Percentiles rank a stretch among this genome's conserved stretches.
These are phyloP conservation scores for Aricia agestis DNA, from an alignment of 1,140 invertebrate genomes.

Conservation along the genomic window DNA sequence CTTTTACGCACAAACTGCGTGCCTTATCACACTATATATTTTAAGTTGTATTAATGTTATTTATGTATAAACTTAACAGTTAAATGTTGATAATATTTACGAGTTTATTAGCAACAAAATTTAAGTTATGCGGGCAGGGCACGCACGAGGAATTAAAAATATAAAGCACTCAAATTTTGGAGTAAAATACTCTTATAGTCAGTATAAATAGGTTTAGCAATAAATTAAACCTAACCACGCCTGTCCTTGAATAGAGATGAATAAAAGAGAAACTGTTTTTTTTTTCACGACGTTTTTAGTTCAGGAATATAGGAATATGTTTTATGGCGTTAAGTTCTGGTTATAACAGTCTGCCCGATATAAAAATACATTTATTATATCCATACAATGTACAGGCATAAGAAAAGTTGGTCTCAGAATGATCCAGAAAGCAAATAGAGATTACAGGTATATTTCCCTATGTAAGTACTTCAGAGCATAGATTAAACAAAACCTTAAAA, in stretches of 20 bases:
- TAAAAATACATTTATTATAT: no score
- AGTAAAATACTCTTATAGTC: neutral
- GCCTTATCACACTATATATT: slow-evolving; percentile 5
- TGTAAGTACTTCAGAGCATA: neutral
- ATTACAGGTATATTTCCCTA: no score
- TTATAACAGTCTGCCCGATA: no score
- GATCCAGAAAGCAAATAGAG: no score
- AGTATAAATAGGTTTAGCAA: neutral
- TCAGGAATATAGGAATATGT: no score
- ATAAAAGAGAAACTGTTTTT: no score
- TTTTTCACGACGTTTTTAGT: no score
- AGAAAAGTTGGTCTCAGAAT: no score
- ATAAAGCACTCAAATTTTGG: neutral
- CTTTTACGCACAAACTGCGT: slow-evolving; percentile 8
- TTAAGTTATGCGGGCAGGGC: neutral
- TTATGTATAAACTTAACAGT: slow-evolving; percentile 14
- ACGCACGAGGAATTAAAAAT: neutral
- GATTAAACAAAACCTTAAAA: neutral
- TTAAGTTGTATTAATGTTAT: slow-evolving; percentile 11
- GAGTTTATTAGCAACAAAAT: neutral
- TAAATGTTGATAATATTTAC: slow-evolving; percentile 5
- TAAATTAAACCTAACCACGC: neutral
- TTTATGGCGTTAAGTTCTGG: no score
- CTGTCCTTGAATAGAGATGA: neutral
- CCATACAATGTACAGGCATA: no score